These are phyloP conservation scores for Philereme vetulata DNA, from an alignment of 2,888 invertebrate genomes.

Conservation along the genomic window DNA sequence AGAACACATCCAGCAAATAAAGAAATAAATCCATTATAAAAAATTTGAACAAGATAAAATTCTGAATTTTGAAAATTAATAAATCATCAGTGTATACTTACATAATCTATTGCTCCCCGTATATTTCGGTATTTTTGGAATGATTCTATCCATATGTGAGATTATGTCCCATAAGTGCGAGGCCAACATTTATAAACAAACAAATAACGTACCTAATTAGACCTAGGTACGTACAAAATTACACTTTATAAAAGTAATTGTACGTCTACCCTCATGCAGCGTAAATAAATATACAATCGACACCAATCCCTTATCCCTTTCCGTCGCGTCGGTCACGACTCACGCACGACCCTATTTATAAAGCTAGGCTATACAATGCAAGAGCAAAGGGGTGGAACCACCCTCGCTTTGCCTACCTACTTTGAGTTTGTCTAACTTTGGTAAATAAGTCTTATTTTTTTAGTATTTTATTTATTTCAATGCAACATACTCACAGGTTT, in stretches of 20 bases:
- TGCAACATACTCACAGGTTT: no score
- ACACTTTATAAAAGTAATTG: constrained; percentile 28
- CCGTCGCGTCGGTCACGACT: constrained; percentile 2
- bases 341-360: constrained; percentile 20
- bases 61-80: no score
- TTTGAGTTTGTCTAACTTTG: constrained; percentile 16
- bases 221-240: constrained; percentile 6
- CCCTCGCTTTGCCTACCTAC: constrained; percentile 25
- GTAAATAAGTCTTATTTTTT: not conserved
- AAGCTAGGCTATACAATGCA: constrained; percentile 11
- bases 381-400: constrained; percentile 22
- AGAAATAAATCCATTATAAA: no score
- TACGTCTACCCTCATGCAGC: constrained; percentile 16
- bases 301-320: constrained; percentile 34
- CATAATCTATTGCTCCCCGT: no score
- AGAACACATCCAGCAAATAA: no score
- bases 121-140: no score
- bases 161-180: no score
- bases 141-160: no score
- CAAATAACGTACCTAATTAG: not conserved
- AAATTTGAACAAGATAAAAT: no score
- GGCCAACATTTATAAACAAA: not conserved
- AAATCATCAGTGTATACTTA: no score
- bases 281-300: constrained; percentile 27
- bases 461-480: no score